phyloP scores from a whole-genome alignment of 92 coral and sea anemone species.

The Paramuricea clavata region DNA sequence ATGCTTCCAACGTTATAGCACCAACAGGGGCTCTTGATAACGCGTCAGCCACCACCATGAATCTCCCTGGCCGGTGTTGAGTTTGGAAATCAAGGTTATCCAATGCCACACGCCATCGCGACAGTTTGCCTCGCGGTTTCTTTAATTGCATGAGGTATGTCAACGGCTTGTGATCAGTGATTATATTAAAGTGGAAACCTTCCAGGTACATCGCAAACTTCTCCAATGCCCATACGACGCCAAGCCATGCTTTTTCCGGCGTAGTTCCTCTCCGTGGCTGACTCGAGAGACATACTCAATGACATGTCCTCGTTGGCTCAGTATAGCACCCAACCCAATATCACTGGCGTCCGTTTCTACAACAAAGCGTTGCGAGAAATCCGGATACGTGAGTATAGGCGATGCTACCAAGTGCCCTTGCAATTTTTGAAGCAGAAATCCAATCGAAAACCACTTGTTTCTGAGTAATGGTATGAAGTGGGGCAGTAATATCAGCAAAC shows the following conservation, averaged over 20 bases:
- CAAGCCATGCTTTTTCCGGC: constrained; percentile 14
- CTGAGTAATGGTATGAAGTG: too few relatives aligned
- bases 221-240: constrained; percentile 18
- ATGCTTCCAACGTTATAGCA: background rate
- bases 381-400: too few relatives aligned
- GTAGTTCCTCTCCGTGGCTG: too few relatives aligned
- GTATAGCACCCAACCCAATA: constrained; percentile 20
- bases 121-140: constrained; percentile 20
- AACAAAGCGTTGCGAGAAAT: background rate
- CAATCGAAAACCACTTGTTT: too few relatives aligned
- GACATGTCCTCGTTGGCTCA: background rate
- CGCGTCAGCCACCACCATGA: constrained; percentile 11
- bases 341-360: too few relatives aligned
- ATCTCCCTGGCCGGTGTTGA: constrained; percentile 11
- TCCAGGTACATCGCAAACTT: constrained; percentile 29
- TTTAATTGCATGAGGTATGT: constrained; percentile 19
- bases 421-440: too few relatives aligned
- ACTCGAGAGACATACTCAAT: constrained; percentile 41
- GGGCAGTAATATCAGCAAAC: too few relatives aligned
- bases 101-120: constrained; percentile 28
- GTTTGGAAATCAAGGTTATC: constrained; percentile 18
- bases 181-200: constrained; percentile 17
- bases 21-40: constrained; percentile 4
- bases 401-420: too few relatives aligned
- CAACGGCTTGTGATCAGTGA: constrained; percentile 29